Evolutionary conservation across 2,888 invertebrate species (phyloP).

Genomic region (Ichneumoninae sp.): DNA sequence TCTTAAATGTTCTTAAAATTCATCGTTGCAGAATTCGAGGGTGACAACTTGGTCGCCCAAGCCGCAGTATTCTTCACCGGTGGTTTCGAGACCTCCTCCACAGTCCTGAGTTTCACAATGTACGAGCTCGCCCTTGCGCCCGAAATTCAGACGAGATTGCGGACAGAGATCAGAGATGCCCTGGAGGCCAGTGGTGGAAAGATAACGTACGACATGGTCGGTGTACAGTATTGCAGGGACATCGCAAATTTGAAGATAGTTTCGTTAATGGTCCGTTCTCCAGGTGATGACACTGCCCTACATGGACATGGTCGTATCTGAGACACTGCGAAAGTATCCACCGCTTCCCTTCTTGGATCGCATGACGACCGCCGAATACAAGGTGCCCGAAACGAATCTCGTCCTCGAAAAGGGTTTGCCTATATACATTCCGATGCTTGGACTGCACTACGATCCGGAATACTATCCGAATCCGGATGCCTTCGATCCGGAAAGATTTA

Average conservation of each 20-base stretch:
- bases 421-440: slow-evolving; percentile 79
- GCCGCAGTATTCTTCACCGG: slow-evolving; percentile 77
- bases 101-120: slow-evolving; percentile 72
- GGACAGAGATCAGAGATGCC: slow-evolving; percentile 72
- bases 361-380: slow-evolving; percentile 72
- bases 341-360: slow-evolving; percentile 78
- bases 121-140: slow-evolving; percentile 75
- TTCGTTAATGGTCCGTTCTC: not conserved
- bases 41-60: slow-evolving; percentile 77
- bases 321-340: slow-evolving; percentile 83
- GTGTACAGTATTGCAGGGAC: not conserved
- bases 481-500: slow-evolving; percentile 84
- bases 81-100: slow-evolving; percentile 79
- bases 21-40: slow-evolving; percentile 74
- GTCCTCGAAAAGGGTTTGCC: slow-evolving; percentile 79
- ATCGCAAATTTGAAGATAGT: not conserved
- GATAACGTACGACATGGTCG: slow-evolving; percentile 78
- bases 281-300: slow-evolving; percentile 73
- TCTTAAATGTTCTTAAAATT: not conserved
- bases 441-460: slow-evolving; percentile 81
- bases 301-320: slow-evolving; percentile 78
- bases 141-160: slow-evolving; percentile 72
- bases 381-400: slow-evolving; percentile 74
- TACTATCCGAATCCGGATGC: slow-evolving; percentile 82
- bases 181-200: slow-evolving; percentile 71